Evolutionary conservation across 2,113 vertebrate genomes (phyloP).

Genomic region (Mobula hypostoma): DNA sequence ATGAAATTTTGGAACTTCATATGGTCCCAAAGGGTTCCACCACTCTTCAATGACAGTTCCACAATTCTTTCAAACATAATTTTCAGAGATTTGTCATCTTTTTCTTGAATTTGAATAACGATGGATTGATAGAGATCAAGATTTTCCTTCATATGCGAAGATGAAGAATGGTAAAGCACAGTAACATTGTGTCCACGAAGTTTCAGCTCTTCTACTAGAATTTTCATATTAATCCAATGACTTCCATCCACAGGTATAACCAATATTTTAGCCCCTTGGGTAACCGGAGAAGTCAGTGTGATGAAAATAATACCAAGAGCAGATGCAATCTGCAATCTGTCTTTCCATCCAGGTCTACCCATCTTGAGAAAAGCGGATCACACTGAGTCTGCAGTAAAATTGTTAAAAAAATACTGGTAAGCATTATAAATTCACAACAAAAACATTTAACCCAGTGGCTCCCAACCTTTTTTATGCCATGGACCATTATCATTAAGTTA

Average conservation of each 20-base stretch:
- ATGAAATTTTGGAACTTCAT: not conserved
- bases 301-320: not conserved
- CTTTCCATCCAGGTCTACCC: too few relatives aligned
- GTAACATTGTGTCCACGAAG: not conserved
- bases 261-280: not conserved
- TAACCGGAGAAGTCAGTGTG: not conserved
- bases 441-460: too few relatives aligned
- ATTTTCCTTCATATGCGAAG: not conserved
- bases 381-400: not conserved
- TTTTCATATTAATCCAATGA: constrained; percentile 8
- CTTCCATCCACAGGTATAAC: constrained; percentile 8
- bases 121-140: not conserved
- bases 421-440: too few relatives aligned
- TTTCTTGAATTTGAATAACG: not conserved
- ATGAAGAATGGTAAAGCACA: not conserved
- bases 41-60: not conserved
- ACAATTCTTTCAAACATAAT: not conserved
- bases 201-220: not conserved
- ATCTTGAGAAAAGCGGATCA: not conserved
- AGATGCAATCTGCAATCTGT: not conserved
- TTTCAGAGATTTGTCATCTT: not conserved
- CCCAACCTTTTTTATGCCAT: too few relatives aligned
- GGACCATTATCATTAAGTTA: too few relatives aligned
- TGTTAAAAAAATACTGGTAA: not conserved
- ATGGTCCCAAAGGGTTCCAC: not conserved